Percentiles rank a stretch among this genome's conserved stretches.
phyloP scores from a whole-genome alignment of 2,113 vertebrate genomes.

The Sceloporus tristichus region DNA sequence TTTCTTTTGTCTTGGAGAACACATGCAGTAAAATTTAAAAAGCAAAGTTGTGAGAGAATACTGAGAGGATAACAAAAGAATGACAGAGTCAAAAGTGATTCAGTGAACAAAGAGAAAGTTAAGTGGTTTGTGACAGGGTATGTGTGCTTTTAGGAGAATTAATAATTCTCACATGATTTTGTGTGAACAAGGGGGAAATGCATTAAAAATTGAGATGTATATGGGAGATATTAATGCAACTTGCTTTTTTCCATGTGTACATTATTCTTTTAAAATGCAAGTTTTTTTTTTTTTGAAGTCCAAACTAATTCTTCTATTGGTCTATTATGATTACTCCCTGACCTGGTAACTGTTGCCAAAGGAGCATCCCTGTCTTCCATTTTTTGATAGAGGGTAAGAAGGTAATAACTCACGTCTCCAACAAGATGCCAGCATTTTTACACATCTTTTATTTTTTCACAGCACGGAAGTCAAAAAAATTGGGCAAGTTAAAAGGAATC shows the following conservation, averaged over 20 bases:
- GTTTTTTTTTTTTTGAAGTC: neutral
- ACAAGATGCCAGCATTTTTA: neutral
- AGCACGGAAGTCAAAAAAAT: constrained; percentile 98
- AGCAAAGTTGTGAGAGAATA: fast-evolving
- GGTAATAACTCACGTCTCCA: neutral
- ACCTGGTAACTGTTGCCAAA: constrained; percentile 1
- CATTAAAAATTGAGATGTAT: neutral
- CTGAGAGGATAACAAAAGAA: constrained; percentile 8
- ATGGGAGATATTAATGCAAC: neutral
- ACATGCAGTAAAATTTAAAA: constrained; percentile 6
- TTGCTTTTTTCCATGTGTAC: neutral
- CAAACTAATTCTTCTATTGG: neutral
- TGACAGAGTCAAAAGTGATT: constrained; percentile 6
- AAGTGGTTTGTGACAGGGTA: neutral
- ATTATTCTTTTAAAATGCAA: constrained; percentile 17
- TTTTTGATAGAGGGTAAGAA: neutral
- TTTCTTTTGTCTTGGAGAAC: constrained; percentile 9
- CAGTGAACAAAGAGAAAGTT: constrained; percentile 11
- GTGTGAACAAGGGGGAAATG: neutral
- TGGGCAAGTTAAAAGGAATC: constrained; percentile 95
- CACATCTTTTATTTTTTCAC: constrained; percentile 33
- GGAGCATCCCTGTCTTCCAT: neutral
- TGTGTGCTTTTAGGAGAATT: neutral
- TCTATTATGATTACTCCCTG: neutral
- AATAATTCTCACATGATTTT: constrained; percentile 9